phyloP scores from a whole-genome alignment of 1,140 invertebrate species.

The Parapsyche elsis region DNA sequence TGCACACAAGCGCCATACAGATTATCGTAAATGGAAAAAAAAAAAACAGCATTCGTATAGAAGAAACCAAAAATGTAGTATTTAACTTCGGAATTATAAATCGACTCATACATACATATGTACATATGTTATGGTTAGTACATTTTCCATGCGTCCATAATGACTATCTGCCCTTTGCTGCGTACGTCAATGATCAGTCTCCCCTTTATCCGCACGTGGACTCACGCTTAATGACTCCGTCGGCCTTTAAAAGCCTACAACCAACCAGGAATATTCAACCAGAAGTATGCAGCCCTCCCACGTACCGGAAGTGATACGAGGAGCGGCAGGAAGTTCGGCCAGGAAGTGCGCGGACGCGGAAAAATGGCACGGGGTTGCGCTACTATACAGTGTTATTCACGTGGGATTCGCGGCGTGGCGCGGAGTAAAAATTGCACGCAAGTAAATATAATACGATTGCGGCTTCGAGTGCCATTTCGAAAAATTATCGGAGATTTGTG shows the following conservation, averaged over 20 bases:
- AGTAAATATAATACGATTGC: background rate
- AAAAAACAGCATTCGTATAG: background rate
- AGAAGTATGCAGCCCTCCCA: background rate
- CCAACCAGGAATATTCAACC: background rate
- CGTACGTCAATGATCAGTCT: background rate
- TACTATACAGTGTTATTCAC: too few species aligned
- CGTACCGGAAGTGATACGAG: conserved; percentile 4
- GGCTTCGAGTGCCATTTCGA: background rate
- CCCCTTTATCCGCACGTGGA: conserved; percentile 3
- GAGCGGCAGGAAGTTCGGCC: background rate
- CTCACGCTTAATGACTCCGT: conserved; percentile 6
- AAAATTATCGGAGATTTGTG: background rate
- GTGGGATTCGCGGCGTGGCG: too few species aligned
- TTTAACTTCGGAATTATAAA: too few species aligned
- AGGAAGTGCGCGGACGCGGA: conserved; percentile 51
- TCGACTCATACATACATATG: background rate
- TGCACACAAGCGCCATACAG: background rate
- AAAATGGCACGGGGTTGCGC: conserved; percentile 40
- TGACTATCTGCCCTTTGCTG: background rate
- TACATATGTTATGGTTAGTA: too few species aligned
- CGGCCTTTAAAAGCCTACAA: conserved; percentile 20
- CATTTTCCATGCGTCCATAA: background rate
- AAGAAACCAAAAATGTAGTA: too few species aligned
- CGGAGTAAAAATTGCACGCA: too few species aligned
- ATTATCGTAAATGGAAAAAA: background rate